Evolutionary conservation across 2,113 vertebrate genomes (phyloP).

Genomic region (Calidris pygmaea): DNA sequence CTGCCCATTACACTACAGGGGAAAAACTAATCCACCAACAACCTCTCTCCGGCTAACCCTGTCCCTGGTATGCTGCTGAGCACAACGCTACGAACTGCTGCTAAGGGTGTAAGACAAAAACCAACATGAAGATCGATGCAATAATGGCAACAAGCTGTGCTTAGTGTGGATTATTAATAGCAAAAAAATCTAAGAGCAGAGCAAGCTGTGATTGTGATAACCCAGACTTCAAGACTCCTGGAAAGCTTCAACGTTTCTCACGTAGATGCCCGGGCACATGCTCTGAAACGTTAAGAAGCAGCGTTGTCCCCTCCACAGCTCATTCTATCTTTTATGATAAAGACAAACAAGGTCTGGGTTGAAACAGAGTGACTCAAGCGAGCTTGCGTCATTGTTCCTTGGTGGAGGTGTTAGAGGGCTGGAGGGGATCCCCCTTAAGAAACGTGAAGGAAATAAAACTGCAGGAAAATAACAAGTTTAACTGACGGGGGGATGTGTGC

Average conservation of each 20-base stretch:
- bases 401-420: not conserved
- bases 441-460: not conserved
- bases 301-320: not conserved
- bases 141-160: not conserved
- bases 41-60: not conserved
- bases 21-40: not conserved
- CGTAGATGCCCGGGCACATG: not conserved
- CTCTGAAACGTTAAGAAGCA: not conserved
- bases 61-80: not conserved
- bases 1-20: not conserved
- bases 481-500: not conserved
- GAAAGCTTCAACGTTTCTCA: not conserved
- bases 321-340: not conserved
- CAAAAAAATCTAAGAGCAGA: not conserved
- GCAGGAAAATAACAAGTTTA: not conserved
- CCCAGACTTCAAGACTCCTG: not conserved
- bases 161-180: not conserved
- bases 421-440: not conserved
- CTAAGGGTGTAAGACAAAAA: not conserved
- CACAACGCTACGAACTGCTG: not conserved
- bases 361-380: not conserved
- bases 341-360: not conserved
- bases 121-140: fast-evolving
- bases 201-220: not conserved
- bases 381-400: not conserved